Evolutionary conservation across 2,797 vertebrate genomes (phyloP), one percentile per base, ranked within the genome.

Genomic region (Masticophis lateralis): DNA sequence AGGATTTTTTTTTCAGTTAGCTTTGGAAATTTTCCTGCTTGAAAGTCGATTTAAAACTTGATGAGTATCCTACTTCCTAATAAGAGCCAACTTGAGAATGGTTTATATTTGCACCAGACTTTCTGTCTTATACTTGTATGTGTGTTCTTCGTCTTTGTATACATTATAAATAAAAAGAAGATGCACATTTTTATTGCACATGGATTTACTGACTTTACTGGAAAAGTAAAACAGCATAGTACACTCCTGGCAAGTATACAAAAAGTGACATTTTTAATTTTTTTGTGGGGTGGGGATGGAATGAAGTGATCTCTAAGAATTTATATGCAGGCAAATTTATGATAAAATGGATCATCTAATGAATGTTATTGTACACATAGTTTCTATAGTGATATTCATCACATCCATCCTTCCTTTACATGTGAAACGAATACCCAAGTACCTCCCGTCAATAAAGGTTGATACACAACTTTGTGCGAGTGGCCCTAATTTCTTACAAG

Each of bases 11-110:
- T 95, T 94, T 91, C 55, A 92, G 66, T 60, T 0, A 57, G 90
- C 61, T 89, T 89, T 89, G 60, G 56, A 92, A 94, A 4, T 0
- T 79, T 79, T 95, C 28, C 90, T 90, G 86, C 0, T 5, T 91
- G 92, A 89, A 47, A 93, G 93, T 91, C 95, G 93, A 97, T 91
- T 55, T 92, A 94, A 95, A 96, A 90, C 79, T 11, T 0, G 91
- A 93, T 89, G 93, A 94, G 94, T 86, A 92, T 66, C 61, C 94
- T 56, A 87, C 95, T 96, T 96, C 47, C 94, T 61, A 32, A 28
- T 6, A n/a, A 91, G 56, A 89, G 2, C 86, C 91, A 89, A 18
- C 7, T 22, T 93, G 69, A 92, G 94, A 96, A 86, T 25, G 55
- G 86, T 95, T 96, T 92, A 92, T 94, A 92, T 91, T 96, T 59